A percentile compares a stretch with the other conserved stretches of the same genome.
These are phyloP conservation scores for Cryptophagus acutangulus DNA, from an alignment of 2,888 invertebrate genomes.

Conservation along the genomic window DNA sequence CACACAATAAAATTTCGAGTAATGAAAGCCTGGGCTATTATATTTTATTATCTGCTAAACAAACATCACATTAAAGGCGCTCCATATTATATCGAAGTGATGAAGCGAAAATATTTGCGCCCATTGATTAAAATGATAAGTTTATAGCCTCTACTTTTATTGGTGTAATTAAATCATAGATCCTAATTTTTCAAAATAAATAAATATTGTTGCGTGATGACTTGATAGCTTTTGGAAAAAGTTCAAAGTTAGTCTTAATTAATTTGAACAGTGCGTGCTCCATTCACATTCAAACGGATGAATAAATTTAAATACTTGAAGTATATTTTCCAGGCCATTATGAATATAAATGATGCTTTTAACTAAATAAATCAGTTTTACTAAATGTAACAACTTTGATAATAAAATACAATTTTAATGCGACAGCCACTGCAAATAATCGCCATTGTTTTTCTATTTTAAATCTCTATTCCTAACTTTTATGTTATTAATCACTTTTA, in stretches of 20 bases:
- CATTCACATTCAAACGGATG: slow-evolving; percentile 26
- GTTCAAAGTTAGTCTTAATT: slow-evolving; percentile 30
- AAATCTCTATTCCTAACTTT: too few species aligned
- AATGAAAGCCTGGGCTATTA: neutral
- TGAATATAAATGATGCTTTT: slow-evolving; percentile 23
- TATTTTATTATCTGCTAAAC: slow-evolving; percentile 20
- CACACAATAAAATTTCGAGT: neutral
- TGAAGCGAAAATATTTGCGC: slow-evolving; percentile 34
- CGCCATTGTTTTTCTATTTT: too few species aligned
- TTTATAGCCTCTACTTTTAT: slow-evolving; percentile 2
- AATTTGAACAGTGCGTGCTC: slow-evolving; percentile 33
- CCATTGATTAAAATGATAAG: slow-evolving; percentile 30
- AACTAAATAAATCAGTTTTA: slow-evolving; percentile 23
- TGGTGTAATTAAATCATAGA: slow-evolving; percentile 11
- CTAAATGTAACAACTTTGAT: too few species aligned
- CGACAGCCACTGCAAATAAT: too few species aligned
- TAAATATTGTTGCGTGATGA: slow-evolving; percentile 32
- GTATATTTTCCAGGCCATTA: slow-evolving; percentile 19
- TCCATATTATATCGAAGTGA: too few species aligned
- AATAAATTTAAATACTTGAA: slow-evolving; percentile 28
- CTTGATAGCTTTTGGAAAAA: slow-evolving; percentile 27
- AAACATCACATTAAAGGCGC: slow-evolving; percentile 37
- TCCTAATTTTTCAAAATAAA: slow-evolving; percentile 5
- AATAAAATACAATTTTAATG: too few species aligned
- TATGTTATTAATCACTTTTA: too few species aligned